These are phyloP conservation scores for Trachelus tabidus DNA, from an alignment of 2,888 invertebrate species.

Conservation along the genomic window DNA sequence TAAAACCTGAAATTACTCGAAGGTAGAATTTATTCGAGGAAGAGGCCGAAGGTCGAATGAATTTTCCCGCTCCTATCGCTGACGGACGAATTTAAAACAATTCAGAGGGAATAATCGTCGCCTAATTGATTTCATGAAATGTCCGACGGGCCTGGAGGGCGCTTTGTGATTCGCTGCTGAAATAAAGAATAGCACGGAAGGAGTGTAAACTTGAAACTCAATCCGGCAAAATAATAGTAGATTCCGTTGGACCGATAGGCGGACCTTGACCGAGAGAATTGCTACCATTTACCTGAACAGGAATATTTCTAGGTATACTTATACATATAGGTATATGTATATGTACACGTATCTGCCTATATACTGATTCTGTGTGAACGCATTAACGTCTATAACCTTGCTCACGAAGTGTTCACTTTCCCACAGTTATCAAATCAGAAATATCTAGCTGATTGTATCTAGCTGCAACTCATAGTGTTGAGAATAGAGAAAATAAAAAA, in stretches of 20 bases:
- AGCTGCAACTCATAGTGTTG: neutral
- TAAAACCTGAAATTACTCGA: neutral
- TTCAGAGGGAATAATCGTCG: neutral
- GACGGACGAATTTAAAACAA: neutral
- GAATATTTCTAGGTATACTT: neutral
- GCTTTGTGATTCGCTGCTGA: neutral
- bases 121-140: neutral
- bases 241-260: slow-evolving; percentile 20
- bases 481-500: neutral
- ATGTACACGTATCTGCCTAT: neutral
- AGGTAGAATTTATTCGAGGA: neutral
- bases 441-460: neutral
- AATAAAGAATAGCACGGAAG: slow-evolving; percentile 19
- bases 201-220: slow-evolving; percentile 22
- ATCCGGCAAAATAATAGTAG: slow-evolving; percentile 26
- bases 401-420: slow-evolving; percentile 36
- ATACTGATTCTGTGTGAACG: neutral
- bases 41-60: neutral
- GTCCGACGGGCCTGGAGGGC: neutral
- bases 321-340: neutral
- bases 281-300: neutral
- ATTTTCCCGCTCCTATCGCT: neutral
- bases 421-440: slow-evolving; percentile 50
- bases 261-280: slow-evolving; percentile 45
- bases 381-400: neutral